A percentile compares a stretch with the other conserved stretches of the same genome.
Conservation (phyloP, 2,113 vertebrate genomes). For the Laticauda colubrina region DNA sequence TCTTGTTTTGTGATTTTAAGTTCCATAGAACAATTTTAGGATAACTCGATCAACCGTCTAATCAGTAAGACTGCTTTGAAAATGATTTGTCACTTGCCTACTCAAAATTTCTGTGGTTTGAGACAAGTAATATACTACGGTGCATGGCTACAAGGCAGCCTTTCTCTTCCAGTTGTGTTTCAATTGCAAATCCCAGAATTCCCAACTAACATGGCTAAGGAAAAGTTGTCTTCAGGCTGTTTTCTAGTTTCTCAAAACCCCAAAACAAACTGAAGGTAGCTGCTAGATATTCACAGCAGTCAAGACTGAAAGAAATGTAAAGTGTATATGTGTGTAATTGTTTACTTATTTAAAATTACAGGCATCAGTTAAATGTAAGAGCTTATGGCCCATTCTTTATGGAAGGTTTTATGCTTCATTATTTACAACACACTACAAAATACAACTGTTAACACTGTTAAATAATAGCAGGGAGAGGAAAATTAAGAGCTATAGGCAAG, state of each 20-base stretch:
- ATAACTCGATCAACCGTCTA: not conserved
- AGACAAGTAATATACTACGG: not conserved
- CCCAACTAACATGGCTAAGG: not conserved
- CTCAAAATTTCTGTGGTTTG: not conserved
- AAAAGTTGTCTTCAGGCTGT: not conserved
- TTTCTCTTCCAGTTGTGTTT: not conserved
- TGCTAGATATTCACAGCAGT: not conserved
- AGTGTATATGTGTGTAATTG: conserved; percentile 48
- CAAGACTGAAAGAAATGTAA: conserved; percentile 11
- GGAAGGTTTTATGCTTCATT: conserved; percentile 51
- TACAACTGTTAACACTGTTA: conserved; percentile 33
- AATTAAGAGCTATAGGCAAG: conserved; percentile 48
- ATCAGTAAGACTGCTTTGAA: not conserved
- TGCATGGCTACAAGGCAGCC: not conserved
- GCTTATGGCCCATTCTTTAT: conserved; percentile 58
- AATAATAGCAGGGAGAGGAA: conserved; percentile 39
- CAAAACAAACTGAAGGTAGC: not conserved
- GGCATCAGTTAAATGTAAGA: conserved; percentile 46
- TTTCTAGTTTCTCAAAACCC: not conserved
- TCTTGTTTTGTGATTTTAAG: not conserved
- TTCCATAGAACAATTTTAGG: not conserved
- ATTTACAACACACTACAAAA: conserved; percentile 50
- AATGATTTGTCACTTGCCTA: not conserved
- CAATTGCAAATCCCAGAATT: not conserved
- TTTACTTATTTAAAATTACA: conserved; percentile 55